Evolutionary conservation across 2,113 vertebrate species (phyloP).

Genomic region (Panthera tigris): DNA sequence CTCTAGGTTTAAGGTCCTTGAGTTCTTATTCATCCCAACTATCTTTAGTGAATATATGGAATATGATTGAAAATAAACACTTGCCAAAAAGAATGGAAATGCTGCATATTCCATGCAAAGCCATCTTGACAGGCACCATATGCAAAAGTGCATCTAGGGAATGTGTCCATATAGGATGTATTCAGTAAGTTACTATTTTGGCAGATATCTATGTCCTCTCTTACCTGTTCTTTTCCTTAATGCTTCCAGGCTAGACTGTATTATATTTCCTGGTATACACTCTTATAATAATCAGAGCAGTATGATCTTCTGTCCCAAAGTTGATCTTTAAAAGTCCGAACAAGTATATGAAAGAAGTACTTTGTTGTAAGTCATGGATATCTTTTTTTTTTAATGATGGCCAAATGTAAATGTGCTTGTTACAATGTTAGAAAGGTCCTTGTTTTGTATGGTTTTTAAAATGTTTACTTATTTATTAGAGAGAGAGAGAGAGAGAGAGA

Average conservation of each 20-base stretch:
- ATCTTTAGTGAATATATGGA: neutral
- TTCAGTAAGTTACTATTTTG: neutral
- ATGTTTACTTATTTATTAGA: no score
- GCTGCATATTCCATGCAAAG: neutral
- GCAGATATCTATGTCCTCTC: neutral
- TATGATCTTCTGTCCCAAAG: neutral
- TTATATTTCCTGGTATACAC: neutral
- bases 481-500: no score
- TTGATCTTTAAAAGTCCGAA: constrained; percentile 20
- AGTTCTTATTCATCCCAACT: neutral
- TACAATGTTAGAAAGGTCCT: neutral
- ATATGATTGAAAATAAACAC: neutral
- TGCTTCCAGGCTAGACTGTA: neutral
- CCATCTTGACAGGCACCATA: neutral
- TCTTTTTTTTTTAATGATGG: neutral
- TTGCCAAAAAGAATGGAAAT: neutral
- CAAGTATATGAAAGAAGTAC: neutral
- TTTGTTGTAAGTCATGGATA: neutral
- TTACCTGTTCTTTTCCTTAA: neutral
- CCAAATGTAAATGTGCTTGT: neutral
- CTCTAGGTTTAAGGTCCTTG: neutral
- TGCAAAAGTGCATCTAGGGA: neutral
- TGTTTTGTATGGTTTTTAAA: neutral
- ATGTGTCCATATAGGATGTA: rapidly evolving
- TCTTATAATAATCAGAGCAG: neutral